Conservation (phyloP, 2,888 invertebrate genomes). For the Deilephila porcellus region DNA sequence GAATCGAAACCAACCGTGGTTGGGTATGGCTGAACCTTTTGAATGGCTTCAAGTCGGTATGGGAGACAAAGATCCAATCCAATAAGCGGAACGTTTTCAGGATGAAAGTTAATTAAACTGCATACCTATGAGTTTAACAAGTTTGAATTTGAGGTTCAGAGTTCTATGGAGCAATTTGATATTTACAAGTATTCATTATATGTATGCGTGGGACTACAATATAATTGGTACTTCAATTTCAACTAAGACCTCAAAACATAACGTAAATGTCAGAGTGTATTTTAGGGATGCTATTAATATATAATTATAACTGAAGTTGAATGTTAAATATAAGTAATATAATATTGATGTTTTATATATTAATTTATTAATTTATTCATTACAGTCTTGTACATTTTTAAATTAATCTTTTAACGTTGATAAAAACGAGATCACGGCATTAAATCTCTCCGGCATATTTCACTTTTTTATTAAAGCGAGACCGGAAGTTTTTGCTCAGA, state of each 20-base stretch:
- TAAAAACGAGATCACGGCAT: background rate
- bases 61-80: too few species aligned
- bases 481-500: constrained; percentile 12
- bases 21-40: too few species aligned
- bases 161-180: too few species aligned
- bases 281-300: background rate
- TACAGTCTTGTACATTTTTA: background rate
- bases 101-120: too few species aligned
- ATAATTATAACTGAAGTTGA: background rate
- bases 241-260: background rate
- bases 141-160: too few species aligned
- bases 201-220: too few species aligned
- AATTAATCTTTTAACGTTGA: constrained; percentile 2
- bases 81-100: too few species aligned
- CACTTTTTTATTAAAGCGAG: constrained; percentile 6
- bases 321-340: background rate
- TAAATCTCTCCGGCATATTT: constrained; percentile 17
- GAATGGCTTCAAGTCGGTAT: background rate
- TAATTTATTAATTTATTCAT: background rate
- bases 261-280: background rate
- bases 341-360: background rate
- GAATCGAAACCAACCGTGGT: too few species aligned
- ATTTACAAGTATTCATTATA: too few species aligned
- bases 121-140: too few species aligned
- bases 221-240: background rate